Percentiles rank a stretch among this genome's conserved stretches.
Evolutionary conservation across 2,888 invertebrate genomes (phyloP).

Genomic region (Bugula neritina): DNA sequence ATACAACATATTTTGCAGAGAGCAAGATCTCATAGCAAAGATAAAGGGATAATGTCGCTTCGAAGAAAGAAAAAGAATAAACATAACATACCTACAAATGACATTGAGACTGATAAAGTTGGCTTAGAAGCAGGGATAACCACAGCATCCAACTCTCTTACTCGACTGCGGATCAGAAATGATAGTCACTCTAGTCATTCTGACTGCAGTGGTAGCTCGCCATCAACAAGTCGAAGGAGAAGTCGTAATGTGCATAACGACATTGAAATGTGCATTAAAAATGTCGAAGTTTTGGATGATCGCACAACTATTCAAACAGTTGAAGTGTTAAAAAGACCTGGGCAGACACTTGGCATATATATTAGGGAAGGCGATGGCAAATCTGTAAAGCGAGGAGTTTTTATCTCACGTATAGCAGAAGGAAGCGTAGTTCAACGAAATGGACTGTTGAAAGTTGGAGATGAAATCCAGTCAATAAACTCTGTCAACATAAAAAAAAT

Average conservation of each 20-base stretch:
- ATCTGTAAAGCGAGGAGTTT: slow-evolving; percentile 89
- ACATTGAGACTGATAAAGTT: neutral
- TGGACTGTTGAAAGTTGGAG: slow-evolving; percentile 92
- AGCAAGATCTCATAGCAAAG: neutral
- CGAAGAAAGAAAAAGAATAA: slow-evolving; percentile 19
- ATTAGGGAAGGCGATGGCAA: slow-evolving; percentile 98
- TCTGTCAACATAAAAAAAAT: slow-evolving; percentile 94
- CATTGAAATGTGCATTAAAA: slow-evolving; percentile 49
- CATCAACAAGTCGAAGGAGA: slow-evolving; percentile 4
- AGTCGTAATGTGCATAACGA: neutral
- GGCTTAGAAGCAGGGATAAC: neutral
- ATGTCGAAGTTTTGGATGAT: slow-evolving; percentile 44
- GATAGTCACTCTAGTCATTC: slow-evolving; percentile 13
- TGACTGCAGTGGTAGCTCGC: neutral
- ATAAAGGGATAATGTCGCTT: slow-evolving; percentile 9
- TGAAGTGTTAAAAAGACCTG: slow-evolving; percentile 97
- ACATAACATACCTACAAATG: neutral
- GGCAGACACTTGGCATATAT: slow-evolving; percentile 94
- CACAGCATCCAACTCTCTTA: neutral
- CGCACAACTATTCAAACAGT: slow-evolving; percentile 58
- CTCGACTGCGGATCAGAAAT: slow-evolving; percentile 5
- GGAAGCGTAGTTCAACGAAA: slow-evolving; percentile 96
- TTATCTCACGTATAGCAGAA: slow-evolving; percentile 90
- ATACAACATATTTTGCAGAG: neutral
- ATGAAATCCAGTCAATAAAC: slow-evolving; percentile 96